A percentile compares a stretch with the other conserved stretches of the same genome.
Conservation (phyloP, 2,797 vertebrate species). For the Tenualosa ilisha region DNA sequence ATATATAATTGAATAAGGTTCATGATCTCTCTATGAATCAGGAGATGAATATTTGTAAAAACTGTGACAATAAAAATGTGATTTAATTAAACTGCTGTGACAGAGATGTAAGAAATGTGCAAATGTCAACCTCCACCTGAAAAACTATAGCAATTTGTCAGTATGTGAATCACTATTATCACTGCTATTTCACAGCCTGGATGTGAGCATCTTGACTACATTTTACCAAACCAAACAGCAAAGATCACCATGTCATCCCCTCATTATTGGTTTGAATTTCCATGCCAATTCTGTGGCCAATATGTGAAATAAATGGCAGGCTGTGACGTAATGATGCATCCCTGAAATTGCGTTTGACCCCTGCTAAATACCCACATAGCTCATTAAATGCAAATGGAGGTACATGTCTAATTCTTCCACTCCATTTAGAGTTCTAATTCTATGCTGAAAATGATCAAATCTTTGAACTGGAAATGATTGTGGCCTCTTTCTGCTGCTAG, state of each 20-base stretch:
- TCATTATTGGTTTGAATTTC: conserved; percentile 45
- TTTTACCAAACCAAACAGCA: not conserved
- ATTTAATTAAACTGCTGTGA: not conserved
- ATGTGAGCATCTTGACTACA: not conserved
- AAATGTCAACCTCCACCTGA: not conserved
- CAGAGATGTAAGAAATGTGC: not conserved
- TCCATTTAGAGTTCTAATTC: conserved; percentile 53
- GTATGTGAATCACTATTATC: not conserved
- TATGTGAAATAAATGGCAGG: conserved; percentile 38
- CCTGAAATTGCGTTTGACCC: conserved; percentile 44
- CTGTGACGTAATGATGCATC: conserved; percentile 45
- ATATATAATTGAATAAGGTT: too few relatives aligned
- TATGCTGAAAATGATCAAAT: conserved; percentile 43
- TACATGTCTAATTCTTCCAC: conserved; percentile 53
- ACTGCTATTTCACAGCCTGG: not conserved
- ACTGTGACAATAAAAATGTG: not conserved
- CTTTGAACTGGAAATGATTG: conserved; percentile 51
- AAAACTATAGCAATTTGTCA: conserved; percentile 11
- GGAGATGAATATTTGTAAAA: not conserved
- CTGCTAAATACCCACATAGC: conserved; percentile 44
- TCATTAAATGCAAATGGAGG: conserved; percentile 55
- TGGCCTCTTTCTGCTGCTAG: conserved; percentile 40
- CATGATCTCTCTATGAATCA: not conserved
- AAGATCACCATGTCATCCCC: conserved; percentile 31
- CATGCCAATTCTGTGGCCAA: conserved; percentile 26